Evolutionary conservation across 2,888 invertebrate species (phyloP), one percentile per base, ranked within the genome.

Genomic region (Drosophila yooni): DNA sequence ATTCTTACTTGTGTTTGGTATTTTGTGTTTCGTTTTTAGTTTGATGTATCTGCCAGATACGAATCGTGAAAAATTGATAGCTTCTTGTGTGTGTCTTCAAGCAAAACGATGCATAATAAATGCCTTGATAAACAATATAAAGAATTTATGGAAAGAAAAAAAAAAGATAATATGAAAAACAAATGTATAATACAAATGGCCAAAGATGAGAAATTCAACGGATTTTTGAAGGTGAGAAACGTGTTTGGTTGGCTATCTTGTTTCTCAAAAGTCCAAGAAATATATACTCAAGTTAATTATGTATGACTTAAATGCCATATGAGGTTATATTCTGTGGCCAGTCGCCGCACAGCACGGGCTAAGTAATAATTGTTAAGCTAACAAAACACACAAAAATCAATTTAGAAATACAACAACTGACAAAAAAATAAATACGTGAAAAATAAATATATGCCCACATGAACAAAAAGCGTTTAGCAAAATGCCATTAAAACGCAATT

Each of bases 1-100:
- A 25, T 46, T 46, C 25, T 46, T 25, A 46, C 2, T 46, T 25
- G 15, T 7, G 25, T 8, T 25, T 46, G 46, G 46, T 36, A 31
- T 40, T 53, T 52, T 67, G 21, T 51, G 29, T 38, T 53, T 66
- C 53, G 58, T 54, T 72, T 78, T 82, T 65, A 68, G 82, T 72
- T 81, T 83, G 83, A 86, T 85, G 88, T 88, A 88, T 85, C 88
- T 88, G 75, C 71, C 82, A 85, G 88, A 88, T 83, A 83, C 73
- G 83, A 60, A 62, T 66, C 58, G 70, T 84, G 83, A 83, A 83
- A 88, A 84, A 84, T 84, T 84, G 88, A 84, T 84, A 88, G 88
- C 84, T 77, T 81, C 43, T 61, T 66, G 74, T 34, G 36, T 54
- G 54, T 68, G 61, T 83, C 77, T 54, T 79, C 72, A 84, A 84